Evolutionary conservation across 2,888 invertebrate genomes (phyloP).

Genomic region (Dicyrtoma fusca): DNA sequence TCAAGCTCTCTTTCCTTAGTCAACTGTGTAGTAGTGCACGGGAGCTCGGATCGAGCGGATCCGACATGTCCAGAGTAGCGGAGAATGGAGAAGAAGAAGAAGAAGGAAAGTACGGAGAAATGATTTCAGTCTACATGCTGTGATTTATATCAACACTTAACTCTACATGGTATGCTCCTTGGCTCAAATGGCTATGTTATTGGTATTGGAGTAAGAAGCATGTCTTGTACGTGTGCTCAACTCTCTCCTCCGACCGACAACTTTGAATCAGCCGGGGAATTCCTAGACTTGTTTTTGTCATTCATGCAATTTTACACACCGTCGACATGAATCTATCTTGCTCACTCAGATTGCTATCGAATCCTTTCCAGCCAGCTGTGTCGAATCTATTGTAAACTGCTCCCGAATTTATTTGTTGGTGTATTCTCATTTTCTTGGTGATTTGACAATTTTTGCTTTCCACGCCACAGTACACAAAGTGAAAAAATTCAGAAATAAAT

Average conservation of each 20-base stretch:
- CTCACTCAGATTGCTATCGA: background rate
- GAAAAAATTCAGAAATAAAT: background rate
- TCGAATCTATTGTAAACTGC: background rate
- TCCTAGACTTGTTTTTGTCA: conserved; percentile 23
- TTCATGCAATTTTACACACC: conserved; percentile 35
- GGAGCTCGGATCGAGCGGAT: background rate
- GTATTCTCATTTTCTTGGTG: background rate
- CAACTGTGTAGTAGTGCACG: background rate
- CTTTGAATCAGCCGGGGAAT: conserved; percentile 13
- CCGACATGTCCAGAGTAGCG: background rate
- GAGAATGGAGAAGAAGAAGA: conserved; percentile 1
- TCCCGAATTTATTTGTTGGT: no score
- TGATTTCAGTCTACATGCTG: conserved; percentile 10
- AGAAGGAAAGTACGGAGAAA: background rate
- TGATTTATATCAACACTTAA: conserved; percentile 34
- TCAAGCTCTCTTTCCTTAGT: background rate
- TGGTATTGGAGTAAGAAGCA: background rate
- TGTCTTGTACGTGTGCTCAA: background rate
- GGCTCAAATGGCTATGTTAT: background rate
- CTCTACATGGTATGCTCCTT: conserved; percentile 4
- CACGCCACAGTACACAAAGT: background rate
- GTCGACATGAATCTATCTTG: conserved; percentile 24
- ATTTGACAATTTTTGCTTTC: background rate
- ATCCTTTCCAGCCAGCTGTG: conserved; percentile 1
- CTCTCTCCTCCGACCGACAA: background rate